Evolutionary conservation across 2,113 vertebrate species (phyloP), one percentile per base, ranked within the genome.

Genomic region (Paratilapia polleni): DNA sequence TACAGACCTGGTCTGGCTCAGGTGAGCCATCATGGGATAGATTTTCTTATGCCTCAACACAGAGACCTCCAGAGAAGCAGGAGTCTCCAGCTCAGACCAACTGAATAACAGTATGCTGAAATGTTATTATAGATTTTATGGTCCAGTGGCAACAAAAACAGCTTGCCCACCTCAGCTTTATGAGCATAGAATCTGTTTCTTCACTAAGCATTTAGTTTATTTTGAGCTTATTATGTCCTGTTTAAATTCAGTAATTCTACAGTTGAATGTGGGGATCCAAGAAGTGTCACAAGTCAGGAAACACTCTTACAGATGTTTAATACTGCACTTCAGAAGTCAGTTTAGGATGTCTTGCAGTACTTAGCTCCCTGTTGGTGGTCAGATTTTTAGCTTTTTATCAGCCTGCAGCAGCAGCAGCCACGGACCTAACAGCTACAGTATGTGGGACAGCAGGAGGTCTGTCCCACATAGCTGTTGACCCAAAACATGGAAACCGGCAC

Each of bases 381-480:
- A 58, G 64, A 66, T 20, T 78, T 79, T 3, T 3, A 60, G 62
- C 54, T 19, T 47, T 85, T 85, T 41, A 80, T 86, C 80, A 84
- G 47, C 47, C 76, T 26, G 54, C 60, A 68, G 76, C 57, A 75
- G 64, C 59, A 60, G 36, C 73, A 63, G 47, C 86, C 9, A 6
- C 8, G 36, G 59, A 26, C 20, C 34, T 36, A 22, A 54, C 80
- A 70, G 89, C 82, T 82, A 14, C 80, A 61, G 84, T 79, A 92
- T 88, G 75, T 90, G 81, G 84, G 82, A 70, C 93, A 85, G 80
- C 84, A 81, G 89, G 87, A 77, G 59, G 75, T 87, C 70, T 89
- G 92, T 89, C 91, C 93, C 91, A 93, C 81, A 91, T 92, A 87
- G 81, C 82, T 61, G 75, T 2, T 92, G 91, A 93, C 89, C 92